phyloP scores from a whole-genome alignment of 1,140 invertebrate species.

The Diorhabda elongata region DNA sequence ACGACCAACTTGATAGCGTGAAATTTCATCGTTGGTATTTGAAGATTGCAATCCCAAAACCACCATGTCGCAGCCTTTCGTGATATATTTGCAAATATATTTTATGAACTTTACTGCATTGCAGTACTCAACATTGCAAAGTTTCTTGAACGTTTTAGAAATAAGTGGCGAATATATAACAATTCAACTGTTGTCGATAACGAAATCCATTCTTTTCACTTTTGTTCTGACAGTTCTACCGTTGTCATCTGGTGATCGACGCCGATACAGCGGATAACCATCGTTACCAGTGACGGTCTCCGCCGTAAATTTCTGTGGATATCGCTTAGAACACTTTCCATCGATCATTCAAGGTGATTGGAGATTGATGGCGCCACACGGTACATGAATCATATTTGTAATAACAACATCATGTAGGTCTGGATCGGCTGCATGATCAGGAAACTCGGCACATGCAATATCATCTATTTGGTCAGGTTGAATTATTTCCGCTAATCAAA shows the following conservation, averaged over 20 bases:
- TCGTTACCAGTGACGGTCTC: constrained; percentile 37
- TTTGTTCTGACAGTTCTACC: constrained; percentile 10
- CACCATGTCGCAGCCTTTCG: too few species aligned
- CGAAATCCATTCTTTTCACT: constrained; percentile 18
- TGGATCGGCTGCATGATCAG: constrained; percentile 35
- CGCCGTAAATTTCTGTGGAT: not conserved
- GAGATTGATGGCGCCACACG: constrained; percentile 22
- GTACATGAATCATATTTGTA: constrained; percentile 45
- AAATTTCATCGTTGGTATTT: too few species aligned
- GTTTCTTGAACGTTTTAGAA: constrained; percentile 41
- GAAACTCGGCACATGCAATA: constrained; percentile 47
- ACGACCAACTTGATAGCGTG: too few species aligned
- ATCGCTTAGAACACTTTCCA: constrained; percentile 16
- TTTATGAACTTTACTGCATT: constrained; percentile 38
- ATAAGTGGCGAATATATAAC: constrained; percentile 47
- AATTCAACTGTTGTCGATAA: constrained; percentile 39
- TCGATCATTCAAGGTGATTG: constrained; percentile 39
- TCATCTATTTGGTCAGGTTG: constrained; percentile 46
- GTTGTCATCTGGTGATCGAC: constrained; percentile 44
- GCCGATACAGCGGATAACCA: constrained; percentile 46
- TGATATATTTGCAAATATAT: constrained; percentile 38
- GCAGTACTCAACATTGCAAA: constrained; percentile 48
- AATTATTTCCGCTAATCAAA: constrained; percentile 47
- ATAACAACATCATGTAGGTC: constrained; percentile 39
- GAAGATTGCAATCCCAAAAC: too few species aligned